These are phyloP conservation scores for Malurus alboscapulatus DNA, from an alignment of 2,113 vertebrate species.

Conservation along the genomic window DNA sequence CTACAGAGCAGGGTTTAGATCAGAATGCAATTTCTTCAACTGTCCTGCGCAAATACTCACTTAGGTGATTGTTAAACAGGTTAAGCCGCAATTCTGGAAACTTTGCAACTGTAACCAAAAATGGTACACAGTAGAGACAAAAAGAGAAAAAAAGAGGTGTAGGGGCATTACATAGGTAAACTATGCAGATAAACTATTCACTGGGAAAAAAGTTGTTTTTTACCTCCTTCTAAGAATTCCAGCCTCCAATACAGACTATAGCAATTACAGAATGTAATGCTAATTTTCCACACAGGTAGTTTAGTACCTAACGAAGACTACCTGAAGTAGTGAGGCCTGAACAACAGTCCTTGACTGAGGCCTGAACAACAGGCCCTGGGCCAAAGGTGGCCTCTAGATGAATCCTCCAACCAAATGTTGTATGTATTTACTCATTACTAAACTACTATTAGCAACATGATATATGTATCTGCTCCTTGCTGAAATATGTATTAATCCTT, in stretches of 20 bases:
- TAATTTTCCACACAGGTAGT: neutral
- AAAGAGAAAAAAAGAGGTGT: neutral
- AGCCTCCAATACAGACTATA: neutral
- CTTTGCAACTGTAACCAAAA: neutral
- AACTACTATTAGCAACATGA: neutral
- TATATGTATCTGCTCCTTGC: neutral
- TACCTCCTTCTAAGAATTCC: neutral
- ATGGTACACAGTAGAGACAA: neutral
- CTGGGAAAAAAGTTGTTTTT: neutral
- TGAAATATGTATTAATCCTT: neutral
- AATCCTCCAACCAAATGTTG: neutral
- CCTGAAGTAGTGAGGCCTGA: neutral
- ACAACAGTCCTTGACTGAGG: neutral
- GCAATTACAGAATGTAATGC: neutral
- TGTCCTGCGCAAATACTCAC: slow-evolving; percentile 9
- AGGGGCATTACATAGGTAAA: neutral
- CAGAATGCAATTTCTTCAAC: slow-evolving; percentile 20
- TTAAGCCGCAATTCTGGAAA: slow-evolving; percentile 2
- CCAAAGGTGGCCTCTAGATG: neutral
- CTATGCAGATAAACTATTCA: neutral
- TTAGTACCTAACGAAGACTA: neutral
- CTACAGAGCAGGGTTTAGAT: slow-evolving; percentile 16
- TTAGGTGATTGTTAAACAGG: slow-evolving; percentile 7
- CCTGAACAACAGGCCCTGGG: neutral
- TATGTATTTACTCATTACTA: neutral